Evolutionary conservation across 2,888 invertebrate genomes (phyloP).

Genomic region (Epistrophella euchroma): DNA sequence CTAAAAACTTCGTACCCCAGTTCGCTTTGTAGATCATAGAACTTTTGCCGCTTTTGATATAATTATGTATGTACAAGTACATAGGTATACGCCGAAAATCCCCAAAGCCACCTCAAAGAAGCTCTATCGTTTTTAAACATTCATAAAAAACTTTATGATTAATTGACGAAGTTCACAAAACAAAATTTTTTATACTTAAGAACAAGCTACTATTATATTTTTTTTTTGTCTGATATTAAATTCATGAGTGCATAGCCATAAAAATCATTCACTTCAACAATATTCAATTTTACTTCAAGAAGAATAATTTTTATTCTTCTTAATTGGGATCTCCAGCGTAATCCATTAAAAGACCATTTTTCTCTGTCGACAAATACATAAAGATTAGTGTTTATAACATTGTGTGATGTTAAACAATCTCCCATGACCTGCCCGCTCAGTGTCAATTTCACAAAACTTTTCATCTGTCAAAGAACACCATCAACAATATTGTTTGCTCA

Average conservation of each 20-base stretch:
- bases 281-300: background rate
- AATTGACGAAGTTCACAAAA: too few relatives aligned
- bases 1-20: too few relatives aligned
- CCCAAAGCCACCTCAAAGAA: too few relatives aligned
- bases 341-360: constrained; percentile 10
- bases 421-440: background rate
- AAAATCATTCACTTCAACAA: background rate
- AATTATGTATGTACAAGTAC: too few relatives aligned
- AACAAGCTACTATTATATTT: too few relatives aligned
- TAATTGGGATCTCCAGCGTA: background rate
- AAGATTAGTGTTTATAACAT: background rate
- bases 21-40: too few relatives aligned
- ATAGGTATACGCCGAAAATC: too few relatives aligned
- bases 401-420: background rate
- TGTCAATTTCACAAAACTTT: constrained; percentile 31
- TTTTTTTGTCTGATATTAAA: background rate
- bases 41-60: too few relatives aligned
- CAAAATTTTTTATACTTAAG: too few relatives aligned
- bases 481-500: constrained; percentile 64
- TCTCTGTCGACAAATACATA: constrained; percentile 1
- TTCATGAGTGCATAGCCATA: background rate
- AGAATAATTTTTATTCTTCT: background rate
- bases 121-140: too few relatives aligned
- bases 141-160: too few relatives aligned
- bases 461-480: constrained; percentile 51